Evolutionary conservation across 2,113 vertebrate genomes (phyloP), one percentile per base, ranked within the genome.

Genomic region (Notarius lentiginosus): DNA sequence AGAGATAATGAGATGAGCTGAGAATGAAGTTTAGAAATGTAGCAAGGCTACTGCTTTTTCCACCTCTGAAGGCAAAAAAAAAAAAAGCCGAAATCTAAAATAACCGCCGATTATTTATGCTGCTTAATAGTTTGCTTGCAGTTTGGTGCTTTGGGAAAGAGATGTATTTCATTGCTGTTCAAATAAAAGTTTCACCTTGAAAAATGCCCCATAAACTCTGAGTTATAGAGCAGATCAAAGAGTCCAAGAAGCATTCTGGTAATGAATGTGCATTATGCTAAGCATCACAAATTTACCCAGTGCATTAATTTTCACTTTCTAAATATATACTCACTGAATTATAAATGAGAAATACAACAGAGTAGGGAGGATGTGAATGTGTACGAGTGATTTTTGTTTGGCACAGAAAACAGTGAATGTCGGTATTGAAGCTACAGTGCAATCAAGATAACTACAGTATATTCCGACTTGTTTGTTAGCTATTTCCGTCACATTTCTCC

Each of bases 291-390:
- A 68, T 81, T 72, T 81, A 81, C 65, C 34, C 53, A 81, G 55
- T 5, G 17, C 77, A 86, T 72, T 72, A 70, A 58, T 81, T 51
- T 24, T 14, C 55, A 34, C 30, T 80, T 81, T 81, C 51, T 49
- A 68, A 80, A 86, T 86, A 68, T 53, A 86, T 53, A 80, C 61
- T 7, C 15, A 53, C 75, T 86, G 85, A 72, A 86, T 70, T 47
- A 55, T 34, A 56, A 79, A 86, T 86, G 47, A 77, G 75, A 56
- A 27, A 58, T 61, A 47, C 2, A 75, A 61, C n/a, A 55, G 60
- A 34, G 47, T 34, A 6, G 27, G 14, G 17, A 22, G n/a, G 15
- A 30, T 18, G 41, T 53, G 24, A 27, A 58, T 56, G 53, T 79
- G 41, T 27, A 51, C 22, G n/a, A 76, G n/a, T 51, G 18, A 76